Evolutionary conservation across 1,140 invertebrate genomes (phyloP), one percentile per base, ranked within the genome.

Genomic region (Leptopilina boulardi): DNA sequence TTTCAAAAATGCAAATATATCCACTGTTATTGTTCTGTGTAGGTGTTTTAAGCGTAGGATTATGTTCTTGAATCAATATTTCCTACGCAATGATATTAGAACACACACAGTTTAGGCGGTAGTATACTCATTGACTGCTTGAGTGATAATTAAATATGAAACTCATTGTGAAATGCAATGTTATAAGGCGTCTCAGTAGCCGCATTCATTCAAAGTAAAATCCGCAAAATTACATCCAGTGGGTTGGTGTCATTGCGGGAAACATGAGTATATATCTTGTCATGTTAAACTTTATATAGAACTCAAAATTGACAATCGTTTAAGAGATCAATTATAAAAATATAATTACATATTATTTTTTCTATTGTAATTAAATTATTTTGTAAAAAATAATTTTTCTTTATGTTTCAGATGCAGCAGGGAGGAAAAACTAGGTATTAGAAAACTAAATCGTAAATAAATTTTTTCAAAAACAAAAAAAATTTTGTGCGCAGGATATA

Each of bases 31-130:
- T 66, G 26, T 66, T 66, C 26, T 66, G 26, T 34, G 59, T 66
- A 66, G 59, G 59, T 34, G 59, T 23, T 66, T 23, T 5, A 3
- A 18, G 59, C 26, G 59, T 66, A 30, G 59, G 26, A 11, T 30
- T 23, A 30, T 30, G 13, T 56, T 56, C 21, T 23, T 23, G 54
- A 56, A 56, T 56, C 54, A 23, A 11, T n/a, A n/a, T 66, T 23
- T 30, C 59, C 59, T 66, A 66, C 59, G 59, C 59, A 66, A 23
- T 66, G 59, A 66, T 66, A 66, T 66, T 66, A 66, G 26, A 66
- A 66, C 30, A 34, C 59, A 66, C 30, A 34, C 59, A 15, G 59
- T 66, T 66, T 26, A 66, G 59, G 59, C 26, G 15, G 59, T 66
- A 30, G 23, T 66, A 38, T 6, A 34, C 59, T 66, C 59, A 66